Conservation (phyloP, 2,797 vertebrate species). For the Phataginus tricuspis region DNA sequence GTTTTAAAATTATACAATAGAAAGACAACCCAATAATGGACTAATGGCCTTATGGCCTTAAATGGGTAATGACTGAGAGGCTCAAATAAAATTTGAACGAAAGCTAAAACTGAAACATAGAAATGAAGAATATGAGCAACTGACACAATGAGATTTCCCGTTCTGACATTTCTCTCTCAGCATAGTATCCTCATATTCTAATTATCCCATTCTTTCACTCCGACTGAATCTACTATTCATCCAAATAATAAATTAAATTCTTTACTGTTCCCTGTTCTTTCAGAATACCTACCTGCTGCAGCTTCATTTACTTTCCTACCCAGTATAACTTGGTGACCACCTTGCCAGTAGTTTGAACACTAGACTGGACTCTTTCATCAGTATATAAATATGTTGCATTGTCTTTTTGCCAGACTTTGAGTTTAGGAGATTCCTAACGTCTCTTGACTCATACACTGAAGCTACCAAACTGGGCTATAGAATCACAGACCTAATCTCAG, state of each 20-base stretch:
- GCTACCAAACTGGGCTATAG: background rate
- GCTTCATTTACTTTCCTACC: background rate
- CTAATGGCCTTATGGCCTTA: background rate
- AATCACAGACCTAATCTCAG: background rate
- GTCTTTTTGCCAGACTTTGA: background rate
- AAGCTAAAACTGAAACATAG: background rate
- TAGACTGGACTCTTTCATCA: background rate
- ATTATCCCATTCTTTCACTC: background rate
- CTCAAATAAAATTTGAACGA: conserved; percentile 25
- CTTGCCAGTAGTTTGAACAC: background rate
- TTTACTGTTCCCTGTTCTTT: conserved; percentile 27
- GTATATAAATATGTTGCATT: background rate
- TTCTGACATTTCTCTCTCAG: background rate
- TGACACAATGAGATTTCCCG: background rate
- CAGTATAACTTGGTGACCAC: background rate
- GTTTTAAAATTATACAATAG: background rate
- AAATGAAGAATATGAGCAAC: background rate
- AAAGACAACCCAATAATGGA: background rate
- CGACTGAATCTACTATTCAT: background rate
- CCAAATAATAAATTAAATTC: conserved; percentile 9
- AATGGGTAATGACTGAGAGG: background rate
- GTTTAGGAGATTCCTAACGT: background rate
- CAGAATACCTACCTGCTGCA: background rate
- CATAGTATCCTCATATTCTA: background rate
- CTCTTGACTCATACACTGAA: background rate